Evolutionary conservation across 1,140 invertebrate genomes (phyloP), one percentile per base, ranked within the genome.

Genomic region (Antheraea mylitta): DNA sequence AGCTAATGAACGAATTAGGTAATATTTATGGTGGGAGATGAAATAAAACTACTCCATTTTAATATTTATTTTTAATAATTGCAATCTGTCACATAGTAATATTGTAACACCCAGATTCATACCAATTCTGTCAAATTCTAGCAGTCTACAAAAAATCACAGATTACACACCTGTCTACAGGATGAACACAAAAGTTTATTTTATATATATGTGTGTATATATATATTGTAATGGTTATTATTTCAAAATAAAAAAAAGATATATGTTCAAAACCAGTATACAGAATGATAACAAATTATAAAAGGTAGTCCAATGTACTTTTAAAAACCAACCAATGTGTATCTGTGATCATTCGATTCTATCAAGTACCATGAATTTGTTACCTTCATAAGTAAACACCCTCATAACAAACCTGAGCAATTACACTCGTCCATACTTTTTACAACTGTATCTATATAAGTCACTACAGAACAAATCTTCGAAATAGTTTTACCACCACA

Each of bases 81-180:
- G 79, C 79, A 86, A 84, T 84, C 75, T 78, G 78, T 82, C 81
- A 82, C 78, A 83, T 81, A 72, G 76, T 82, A 81, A 82, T 86
- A 76, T 76, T 76, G 75, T 81, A 79, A 83, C 80, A 82, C 76
- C 80, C 78, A 86, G 78, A 82, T 81, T 84, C 81, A 81, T 82
- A 81, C 75, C 70, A 81, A 76, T 78, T 80, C 70, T 73, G 77
- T 82, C 75, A 79, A 30, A 75, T 74, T 79, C 82, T 86, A 86
- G 79, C 80, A 81, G 74, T 84, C 79, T 81, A 86, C 76, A 79
- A 78, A 74, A 80, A 76, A 82, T 82, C 79, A 84, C 78, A 84
- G 75, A 80, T 69, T 71, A 79, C 78, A 80, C 73, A 69, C 66
- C 62, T 76, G 65, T 53, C 16, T 5, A 53, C 0, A 53, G 13